These are phyloP conservation scores for Harmothoe impar DNA, from an alignment of 2,888 invertebrate genomes.

Conservation along the genomic window DNA sequence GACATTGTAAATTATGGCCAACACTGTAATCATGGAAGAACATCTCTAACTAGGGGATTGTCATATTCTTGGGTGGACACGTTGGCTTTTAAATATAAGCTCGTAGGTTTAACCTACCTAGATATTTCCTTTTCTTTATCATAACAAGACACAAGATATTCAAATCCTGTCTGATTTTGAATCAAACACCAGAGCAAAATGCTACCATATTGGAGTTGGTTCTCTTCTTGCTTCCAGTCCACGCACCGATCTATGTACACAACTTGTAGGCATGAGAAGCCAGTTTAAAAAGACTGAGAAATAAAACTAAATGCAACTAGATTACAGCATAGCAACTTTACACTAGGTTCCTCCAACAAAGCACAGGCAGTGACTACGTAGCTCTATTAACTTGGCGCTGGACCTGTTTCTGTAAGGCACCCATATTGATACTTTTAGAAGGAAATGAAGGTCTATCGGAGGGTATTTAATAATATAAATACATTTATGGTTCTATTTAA, in stretches of 20 bases:
- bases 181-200: slow-evolving; percentile 31
- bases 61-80: not conserved
- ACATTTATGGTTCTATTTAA: not conserved
- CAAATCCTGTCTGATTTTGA: slow-evolving; percentile 35
- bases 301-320: slow-evolving; percentile 53
- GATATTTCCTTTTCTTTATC: not conserved
- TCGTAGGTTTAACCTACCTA: slow-evolving; percentile 42
- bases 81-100: not conserved
- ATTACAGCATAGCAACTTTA: not conserved
- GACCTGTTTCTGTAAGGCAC: slow-evolving; percentile 57
- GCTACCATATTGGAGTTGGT: not conserved
- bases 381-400: slow-evolving; percentile 38
- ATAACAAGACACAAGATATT: slow-evolving; percentile 18
- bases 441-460: not conserved
- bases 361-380: slow-evolving; percentile 1
- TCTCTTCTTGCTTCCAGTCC: not conserved
- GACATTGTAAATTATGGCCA: not conserved
- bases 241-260: slow-evolving; percentile 5
- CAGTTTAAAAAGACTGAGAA: slow-evolving; percentile 44
- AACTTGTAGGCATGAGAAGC: slow-evolving; percentile 48
- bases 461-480: not conserved
- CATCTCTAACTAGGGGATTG: not conserved
- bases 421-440: slow-evolving; percentile 56
- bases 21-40: not conserved
- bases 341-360: not conserved